Evolutionary conservation across 2,888 invertebrate genomes (phyloP), one percentile per base, ranked within the genome.

Genomic region (Catocala fraxini): DNA sequence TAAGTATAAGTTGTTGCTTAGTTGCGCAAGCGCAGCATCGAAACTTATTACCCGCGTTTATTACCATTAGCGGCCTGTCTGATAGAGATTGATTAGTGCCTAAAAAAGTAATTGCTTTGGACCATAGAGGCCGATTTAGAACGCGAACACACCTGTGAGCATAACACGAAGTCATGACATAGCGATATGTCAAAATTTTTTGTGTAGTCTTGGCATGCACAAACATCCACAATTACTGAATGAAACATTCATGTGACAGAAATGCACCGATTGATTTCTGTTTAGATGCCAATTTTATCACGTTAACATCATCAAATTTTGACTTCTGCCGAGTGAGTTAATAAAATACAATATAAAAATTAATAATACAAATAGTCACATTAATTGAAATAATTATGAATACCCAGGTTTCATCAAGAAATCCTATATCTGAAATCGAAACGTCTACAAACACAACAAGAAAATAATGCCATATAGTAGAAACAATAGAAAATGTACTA

Each of bases 71-170:
- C 75, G 79, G 79, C 77, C 69, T 77, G 80, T 77, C 70, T 74
- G 80, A 78, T 77, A 68, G 73, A 83, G 86, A 89, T 89, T 87
- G 89, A 89, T 89, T 83, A 85, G 77, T 73, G 62, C 68, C 79
- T 86, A 86, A 87, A 89, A 89, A 88, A 84, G 73, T 84, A 85
- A 87, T 87, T 86, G 82, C 80, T 68, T 77, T 69, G 61, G 69
- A 52, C 67, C 67, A 66, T 75, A 58, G 69, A 69, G 61, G 67
- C 58, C 55, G 53, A 61, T 54, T 67, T 69, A 49, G 49, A 53
- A 6, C 15, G 52, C 4, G 43, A 11, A 25, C 42, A 48, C 49
- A 55, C 43, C n/a, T 11, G 43, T n/a, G 3, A 12, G 9, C 25
- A 11, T 5, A 10, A 0, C 2, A n/a, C 39, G 7, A 9, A 10